These are phyloP conservation scores for Amphiprion clarkii DNA, from an alignment of 2,797 vertebrate species.

Conservation along the genomic window DNA sequence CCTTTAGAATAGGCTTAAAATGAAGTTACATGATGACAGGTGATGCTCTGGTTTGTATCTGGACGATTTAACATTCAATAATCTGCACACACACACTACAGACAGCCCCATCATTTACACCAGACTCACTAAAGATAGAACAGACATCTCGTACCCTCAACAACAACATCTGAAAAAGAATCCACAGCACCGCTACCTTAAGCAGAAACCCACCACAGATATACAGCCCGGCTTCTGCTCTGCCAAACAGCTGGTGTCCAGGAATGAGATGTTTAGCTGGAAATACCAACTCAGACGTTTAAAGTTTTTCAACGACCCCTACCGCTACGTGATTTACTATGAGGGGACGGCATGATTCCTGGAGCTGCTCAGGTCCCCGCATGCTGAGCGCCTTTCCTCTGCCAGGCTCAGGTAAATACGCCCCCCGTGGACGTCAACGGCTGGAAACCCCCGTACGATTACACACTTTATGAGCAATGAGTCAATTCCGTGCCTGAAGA, in stretches of 20 bases:
- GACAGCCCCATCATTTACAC: slow-evolving; percentile 21
- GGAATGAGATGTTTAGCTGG: slow-evolving; percentile 81
- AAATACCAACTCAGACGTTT: slow-evolving; percentile 77
- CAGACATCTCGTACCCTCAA: slow-evolving; percentile 46
- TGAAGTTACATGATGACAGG: slow-evolving; percentile 1
- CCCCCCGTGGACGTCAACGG: slow-evolving; percentile 37
- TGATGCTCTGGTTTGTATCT: slow-evolving; percentile 2
- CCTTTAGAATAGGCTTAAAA: slow-evolving; percentile 6
- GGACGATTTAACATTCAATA: not conserved
- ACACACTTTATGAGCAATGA: slow-evolving; percentile 57
- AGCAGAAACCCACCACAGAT: slow-evolving; percentile 42
- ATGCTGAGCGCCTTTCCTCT: slow-evolving; percentile 47
- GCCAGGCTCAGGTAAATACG: slow-evolving; percentile 59
- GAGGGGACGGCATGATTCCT: slow-evolving; percentile 49
- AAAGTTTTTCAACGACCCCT: slow-evolving; percentile 50
- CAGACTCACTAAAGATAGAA: slow-evolving; percentile 56
- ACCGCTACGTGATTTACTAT: slow-evolving; percentile 68
- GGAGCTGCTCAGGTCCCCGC: slow-evolving; percentile 27
- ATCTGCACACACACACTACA: not conserved
- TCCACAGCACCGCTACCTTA: slow-evolving; percentile 47
- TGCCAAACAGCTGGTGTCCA: slow-evolving; percentile 83
- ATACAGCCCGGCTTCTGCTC: slow-evolving; percentile 43
- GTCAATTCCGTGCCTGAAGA: slow-evolving; percentile 34
- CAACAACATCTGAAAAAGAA: slow-evolving; percentile 54
- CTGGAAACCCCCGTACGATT: slow-evolving; percentile 40